Base-by-base conservation (phyloP, 23 tunicate species). In the Botrylloides violaceus region DNA sequence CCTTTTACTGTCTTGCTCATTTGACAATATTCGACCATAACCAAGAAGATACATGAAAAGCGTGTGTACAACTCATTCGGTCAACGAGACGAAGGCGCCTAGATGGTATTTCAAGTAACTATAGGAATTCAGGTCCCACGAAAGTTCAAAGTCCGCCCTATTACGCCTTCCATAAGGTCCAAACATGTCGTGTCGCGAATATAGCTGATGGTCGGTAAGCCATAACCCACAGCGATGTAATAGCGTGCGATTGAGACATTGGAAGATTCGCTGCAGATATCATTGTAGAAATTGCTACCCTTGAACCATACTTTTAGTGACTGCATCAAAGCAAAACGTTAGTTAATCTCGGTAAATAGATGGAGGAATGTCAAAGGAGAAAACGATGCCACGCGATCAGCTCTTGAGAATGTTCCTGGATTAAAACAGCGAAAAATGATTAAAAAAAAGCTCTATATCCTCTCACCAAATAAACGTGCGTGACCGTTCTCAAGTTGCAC, bases 91-190 rank as follows among this genome's bases (percentile, higher is more conserved):
- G 9, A 9, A 43, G 53, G 53, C 53, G 53, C 53, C 53, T 9
- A 15, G 12, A 7, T 43, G 15, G 12, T 43, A 43, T 43, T 43
- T 43, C 12, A 15, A 43, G 15, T 43, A 43, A 43, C 15, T 9
- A 43, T 43, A 43, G 53, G 53, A 43, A 43, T 43, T 43, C 53
- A 43, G 53, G 53, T 43, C 15, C 53, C 9, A 7, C 15, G 15
- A 43, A 43, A 43, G 53, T 43, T 43, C 53, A 43, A 43, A 43
- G 53, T 43, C 53, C 53, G 53, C n/a, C n/a, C n/a, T n/a, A n/a
- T n/a, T n/a, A n/a, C n/a, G n/a, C n/a, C n/a, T n/a, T n/a, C n/a
- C n/a, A n/a, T n/a, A n/a, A n/a, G n/a, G n/a, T n/a, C n/a, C n/a
- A n/a, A n/a, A n/a, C n/a, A n/a, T n/a, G n/a, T n/a, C n/a, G n/a